Conservation (phyloP, 2,888 invertebrate species). For the Rhagonycha fulva region DNA sequence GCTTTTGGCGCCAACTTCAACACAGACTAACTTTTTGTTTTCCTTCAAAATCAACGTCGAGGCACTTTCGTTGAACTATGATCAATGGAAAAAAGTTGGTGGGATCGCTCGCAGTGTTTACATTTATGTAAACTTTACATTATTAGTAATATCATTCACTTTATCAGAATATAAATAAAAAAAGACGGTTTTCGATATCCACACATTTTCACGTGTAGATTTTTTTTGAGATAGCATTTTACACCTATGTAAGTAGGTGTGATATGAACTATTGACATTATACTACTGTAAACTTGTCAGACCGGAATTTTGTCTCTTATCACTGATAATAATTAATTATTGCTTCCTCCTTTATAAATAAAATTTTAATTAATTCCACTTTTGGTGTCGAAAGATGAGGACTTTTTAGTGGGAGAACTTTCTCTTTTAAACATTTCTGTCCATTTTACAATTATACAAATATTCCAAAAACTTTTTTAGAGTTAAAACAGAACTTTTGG, state of each 20-base stretch:
- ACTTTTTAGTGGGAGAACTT: neutral
- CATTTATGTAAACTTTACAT: neutral
- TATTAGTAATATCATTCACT: neutral
- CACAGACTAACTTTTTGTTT: neutral
- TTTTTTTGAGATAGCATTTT: neutral
- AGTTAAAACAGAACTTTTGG: too few relatives aligned
- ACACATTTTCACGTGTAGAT: neutral
- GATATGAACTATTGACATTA: neutral
- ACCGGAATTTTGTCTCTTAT: neutral
- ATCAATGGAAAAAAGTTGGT: neutral
- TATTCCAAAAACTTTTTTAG: too few relatives aligned
- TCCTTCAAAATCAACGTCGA: neutral
- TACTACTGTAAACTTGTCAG: neutral
- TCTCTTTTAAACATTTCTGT: neutral
- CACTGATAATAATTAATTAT: neutral
- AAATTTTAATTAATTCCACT: neutral
- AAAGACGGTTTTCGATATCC: neutral
- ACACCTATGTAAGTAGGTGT: neutral
- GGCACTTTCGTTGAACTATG: neutral
- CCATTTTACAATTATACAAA: too few relatives aligned
- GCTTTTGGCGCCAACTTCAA: neutral
- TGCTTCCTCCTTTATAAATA: neutral
- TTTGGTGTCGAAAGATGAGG: neutral
- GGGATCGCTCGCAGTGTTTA: neutral
- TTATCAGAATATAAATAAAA: neutral